Evolutionary conservation across 1,140 invertebrate species (phyloP), one percentile per base, ranked within the genome.

Genomic region (Dolichoris vasculosae): DNA sequence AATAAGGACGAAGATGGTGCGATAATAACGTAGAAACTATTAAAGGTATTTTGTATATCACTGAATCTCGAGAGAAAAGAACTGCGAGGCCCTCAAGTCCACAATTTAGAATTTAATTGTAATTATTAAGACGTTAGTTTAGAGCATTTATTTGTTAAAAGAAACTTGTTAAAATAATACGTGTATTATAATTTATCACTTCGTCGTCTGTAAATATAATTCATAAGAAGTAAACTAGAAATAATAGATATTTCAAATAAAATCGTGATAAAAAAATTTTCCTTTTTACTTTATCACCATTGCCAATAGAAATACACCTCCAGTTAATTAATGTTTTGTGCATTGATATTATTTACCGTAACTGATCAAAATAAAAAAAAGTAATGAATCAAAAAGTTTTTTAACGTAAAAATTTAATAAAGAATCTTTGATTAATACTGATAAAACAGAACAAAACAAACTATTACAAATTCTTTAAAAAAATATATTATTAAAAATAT

Each of bases 151-250:
- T 91, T 92, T 92, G 90, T 92, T 92, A 90, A 90, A 90, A 73
- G 71, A 86, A 87, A 90, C 87, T 89, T 91, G 92, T 91, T 92
- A 90, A 88, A 84, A 91, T 89, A 91, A 90, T 90, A 89, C 88
- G 87, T 92, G 90, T 92, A 91, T 91, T 91, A 92, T 92, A 91
- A 90, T 90, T 92, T 92, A 92, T 89, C 88, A 91, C 88, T 90
- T 86, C 90, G 88, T 92, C 90, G 88, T 90, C 88, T 92, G 91
- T 92, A 92, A 88, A 92, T 92, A 92, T 91, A 92, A 86, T 75
- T 86, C 85, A 88, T 92, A 92, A 92, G 90, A 89, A 84, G 86
- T 88, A 87, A 89, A 87, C 76, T 91, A 91, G 90, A 89, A 88
- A 88, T 90, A 91, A 87, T 91, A 91, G 90, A 89, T 89, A 92